phyloP scores from a whole-genome alignment of 2,888 invertebrate genomes.

The Himalopsyche anomala region DNA sequence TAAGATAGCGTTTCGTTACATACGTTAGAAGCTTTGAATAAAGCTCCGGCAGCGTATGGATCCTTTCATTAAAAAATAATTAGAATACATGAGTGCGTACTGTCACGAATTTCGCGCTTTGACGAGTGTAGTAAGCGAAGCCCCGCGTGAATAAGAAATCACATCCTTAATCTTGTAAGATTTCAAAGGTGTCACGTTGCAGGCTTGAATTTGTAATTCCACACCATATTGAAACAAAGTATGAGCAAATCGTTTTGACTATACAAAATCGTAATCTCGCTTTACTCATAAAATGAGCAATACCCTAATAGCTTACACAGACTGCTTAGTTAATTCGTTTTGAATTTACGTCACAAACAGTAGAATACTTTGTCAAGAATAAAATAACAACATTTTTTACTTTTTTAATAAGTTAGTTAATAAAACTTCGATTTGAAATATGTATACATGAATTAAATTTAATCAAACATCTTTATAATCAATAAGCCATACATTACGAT shows the following conservation, averaged over 20 bases:
- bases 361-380: too few relatives aligned
- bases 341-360: too few relatives aligned
- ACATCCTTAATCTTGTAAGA: constrained; percentile 47
- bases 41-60: neutral
- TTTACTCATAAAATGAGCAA: neutral
- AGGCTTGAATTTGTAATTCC: constrained; percentile 48
- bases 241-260: neutral
- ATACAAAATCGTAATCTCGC: neutral
- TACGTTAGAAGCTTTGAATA: too few relatives aligned
- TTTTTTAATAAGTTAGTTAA: too few relatives aligned
- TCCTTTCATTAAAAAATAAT: constrained; percentile 34
- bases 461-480: too few relatives aligned
- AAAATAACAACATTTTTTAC: too few relatives aligned
- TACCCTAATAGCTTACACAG: too few relatives aligned
- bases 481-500: too few relatives aligned
- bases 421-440: too few relatives aligned
- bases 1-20: too few relatives aligned
- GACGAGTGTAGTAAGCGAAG: constrained; percentile 15
- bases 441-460: too few relatives aligned
- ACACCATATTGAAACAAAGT: constrained; percentile 44
- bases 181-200: constrained; percentile 47
- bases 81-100: constrained; percentile 15
- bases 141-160: constrained; percentile 45
- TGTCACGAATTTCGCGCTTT: constrained; percentile 9
- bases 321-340: too few relatives aligned